Base-by-base conservation (phyloP, 2,888 invertebrate genomes). In the Nemapogon koenigi region DNA sequence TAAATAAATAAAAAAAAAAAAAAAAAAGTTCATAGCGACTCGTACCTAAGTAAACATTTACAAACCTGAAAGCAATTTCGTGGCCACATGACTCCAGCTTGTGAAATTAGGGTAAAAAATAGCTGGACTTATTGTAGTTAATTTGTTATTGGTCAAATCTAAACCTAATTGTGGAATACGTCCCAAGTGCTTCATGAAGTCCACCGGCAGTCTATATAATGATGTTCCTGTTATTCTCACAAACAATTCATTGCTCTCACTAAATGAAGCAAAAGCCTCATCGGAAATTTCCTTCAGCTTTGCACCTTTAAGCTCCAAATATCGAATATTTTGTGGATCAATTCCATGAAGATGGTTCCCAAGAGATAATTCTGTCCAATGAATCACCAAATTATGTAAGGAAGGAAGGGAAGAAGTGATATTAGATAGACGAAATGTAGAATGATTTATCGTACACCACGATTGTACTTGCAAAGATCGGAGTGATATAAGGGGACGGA, bases 41-140 rank as follows among this genome's bases (percentile, higher is more conserved):
- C 22, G 7, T 22, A 7, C 8, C 8, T 22, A 22, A 11, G 11
- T n/a, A 2, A 36, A 7, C 6, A 10, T 14, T 10, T 11, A 55
- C 76, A 70, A 67, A 89, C 90, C 90, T 71, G 89, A 87, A 40
- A 94, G 86, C 59, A 92, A 83, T 57, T 91, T 89, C 3, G 94
- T 93, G 10, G 93, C 93, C 46, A 91, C 88, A 47, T 88, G 87
- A 65, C 92, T 92, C 93, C 93, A 93, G 50, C 87, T 86, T 16
- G 90, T 89, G 48, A 88, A 86, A 64, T 94, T 93, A 17, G 90
- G 90, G 64, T 94, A 94, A 61, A 94, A 89, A 44, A 90, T 88
- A 44, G 91, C 90, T 37, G 92, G 89, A 59, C 89, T 89, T 46
- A 94, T 80, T 41, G 87, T 85, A 22, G 86, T 83, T 56, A 94